Evolutionary conservation across 2,797 vertebrate genomes (phyloP).

Genomic region (Leptodactylus fallax): DNA sequence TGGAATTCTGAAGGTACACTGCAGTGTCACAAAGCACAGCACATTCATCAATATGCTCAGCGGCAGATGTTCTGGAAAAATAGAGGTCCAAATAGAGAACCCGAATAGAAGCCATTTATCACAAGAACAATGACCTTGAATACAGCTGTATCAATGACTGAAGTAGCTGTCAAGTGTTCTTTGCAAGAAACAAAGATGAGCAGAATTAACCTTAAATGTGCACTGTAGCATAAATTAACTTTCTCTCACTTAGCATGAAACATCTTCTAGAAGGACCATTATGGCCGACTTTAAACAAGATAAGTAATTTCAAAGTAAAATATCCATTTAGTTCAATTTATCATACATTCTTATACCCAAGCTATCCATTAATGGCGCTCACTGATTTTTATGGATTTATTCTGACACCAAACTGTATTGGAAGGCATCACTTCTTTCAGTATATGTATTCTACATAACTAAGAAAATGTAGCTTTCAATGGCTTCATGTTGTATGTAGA

Average conservation of each 20-base stretch:
- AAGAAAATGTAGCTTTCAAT: no score
- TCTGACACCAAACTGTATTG: no score
- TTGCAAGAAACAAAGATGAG: slow-evolving; percentile 17
- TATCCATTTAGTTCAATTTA: no score
- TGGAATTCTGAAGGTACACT: slow-evolving; percentile 18
- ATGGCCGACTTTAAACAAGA: not conserved
- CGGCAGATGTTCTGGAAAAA: slow-evolving; percentile 17
- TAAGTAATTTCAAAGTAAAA: not conserved
- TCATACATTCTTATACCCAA: no score
- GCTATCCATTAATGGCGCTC: no score
- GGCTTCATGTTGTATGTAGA: not conserved
- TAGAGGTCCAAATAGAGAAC: not conserved
- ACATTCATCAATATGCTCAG: slow-evolving; percentile 45
- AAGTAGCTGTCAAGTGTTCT: not conserved
- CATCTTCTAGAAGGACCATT: not conserved
- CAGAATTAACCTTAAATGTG: not conserved
- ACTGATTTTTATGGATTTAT: no score
- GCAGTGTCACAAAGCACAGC: not conserved
- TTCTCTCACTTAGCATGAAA: not conserved
- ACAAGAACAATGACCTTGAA: slow-evolving; percentile 43
- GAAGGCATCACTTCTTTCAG: no score
- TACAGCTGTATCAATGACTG: slow-evolving; percentile 16
- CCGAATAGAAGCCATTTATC: slow-evolving; percentile 43
- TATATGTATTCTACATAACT: not conserved
- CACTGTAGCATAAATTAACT: not conserved